Percentiles rank a stretch among this genome's conserved stretches.
phyloP scores from a whole-genome alignment of 2,888 invertebrate species.

The Agrochola litura region DNA sequence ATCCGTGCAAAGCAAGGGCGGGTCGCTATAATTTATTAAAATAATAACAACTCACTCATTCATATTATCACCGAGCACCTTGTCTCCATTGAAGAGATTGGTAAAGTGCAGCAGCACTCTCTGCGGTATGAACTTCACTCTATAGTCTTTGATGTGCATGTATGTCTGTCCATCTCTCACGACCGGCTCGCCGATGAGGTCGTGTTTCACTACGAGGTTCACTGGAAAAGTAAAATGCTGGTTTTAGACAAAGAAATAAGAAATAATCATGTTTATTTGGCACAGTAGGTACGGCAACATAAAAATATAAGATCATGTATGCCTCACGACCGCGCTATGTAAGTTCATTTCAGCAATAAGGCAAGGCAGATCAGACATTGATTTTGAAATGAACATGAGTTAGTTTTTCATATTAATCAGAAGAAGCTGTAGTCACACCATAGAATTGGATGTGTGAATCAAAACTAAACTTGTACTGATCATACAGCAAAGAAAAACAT shows the following conservation, averaged over 20 bases:
- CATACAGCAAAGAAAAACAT: neutral
- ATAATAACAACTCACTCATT: constrained; percentile 84
- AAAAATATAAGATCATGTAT: neutral
- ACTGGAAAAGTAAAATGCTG: constrained; percentile 77
- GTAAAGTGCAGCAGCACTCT: constrained; percentile 91
- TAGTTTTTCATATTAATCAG: neutral
- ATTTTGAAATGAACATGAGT: neutral
- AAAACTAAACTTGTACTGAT: neutral
- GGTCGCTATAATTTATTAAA: neutral
- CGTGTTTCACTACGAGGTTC: constrained; percentile 92
- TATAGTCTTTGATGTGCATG: constrained; percentile 92
- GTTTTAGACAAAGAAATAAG: neutral
- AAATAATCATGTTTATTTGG: neutral
- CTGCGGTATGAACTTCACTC: constrained; percentile 91
- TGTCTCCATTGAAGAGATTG: constrained; percentile 92
- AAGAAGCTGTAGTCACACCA: neutral
- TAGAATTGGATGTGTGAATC: neutral
- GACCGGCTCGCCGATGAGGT: constrained; percentile 91
- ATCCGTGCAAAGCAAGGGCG: neutral
- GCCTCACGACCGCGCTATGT: neutral
- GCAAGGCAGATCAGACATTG: neutral
- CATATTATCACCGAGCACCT: constrained; percentile 91
- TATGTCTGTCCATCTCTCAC: constrained; percentile 91
- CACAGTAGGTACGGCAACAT: neutral
- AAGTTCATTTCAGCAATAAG: neutral